Conservation (phyloP, 1,140 invertebrate genomes). For the Lasaia peninsularis region DNA sequence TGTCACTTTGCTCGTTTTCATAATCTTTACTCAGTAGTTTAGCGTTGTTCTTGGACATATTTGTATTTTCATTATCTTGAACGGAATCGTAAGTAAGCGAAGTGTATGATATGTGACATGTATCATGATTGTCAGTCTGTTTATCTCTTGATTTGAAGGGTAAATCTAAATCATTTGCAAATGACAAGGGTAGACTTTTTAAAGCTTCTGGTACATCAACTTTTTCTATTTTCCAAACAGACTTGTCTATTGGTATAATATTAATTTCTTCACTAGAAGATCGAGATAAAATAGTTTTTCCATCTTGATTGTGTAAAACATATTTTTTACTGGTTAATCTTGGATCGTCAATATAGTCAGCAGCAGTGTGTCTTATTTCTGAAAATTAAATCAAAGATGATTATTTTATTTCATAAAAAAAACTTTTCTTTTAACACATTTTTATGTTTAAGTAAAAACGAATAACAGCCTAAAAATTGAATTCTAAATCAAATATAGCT, state of each 20-base stretch:
- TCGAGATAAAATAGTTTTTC: constrained; percentile 34
- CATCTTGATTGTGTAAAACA: constrained; percentile 31
- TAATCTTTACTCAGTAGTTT: no score
- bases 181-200: constrained; percentile 22
- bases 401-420: no score
- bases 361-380: constrained; percentile 50
- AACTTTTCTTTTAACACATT: no score
- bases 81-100: neutral
- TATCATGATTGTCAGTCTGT: neutral
- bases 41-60: neutral
- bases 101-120: neutral
- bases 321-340: constrained; percentile 51
- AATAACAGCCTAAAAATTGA: no score
- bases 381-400: no score
- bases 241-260: constrained; percentile 37
- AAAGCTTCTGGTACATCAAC: constrained; percentile 37
- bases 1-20: neutral
- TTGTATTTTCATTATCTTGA: no score
- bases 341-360: constrained; percentile 45
- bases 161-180: neutral
- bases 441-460: no score
- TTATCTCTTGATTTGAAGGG: neutral
- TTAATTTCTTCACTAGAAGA: constrained; percentile 34
- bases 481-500: no score
- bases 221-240: constrained; percentile 34